Conservation (phyloP, 2,797 vertebrate genomes). For the Hemibagrus guttatus region DNA sequence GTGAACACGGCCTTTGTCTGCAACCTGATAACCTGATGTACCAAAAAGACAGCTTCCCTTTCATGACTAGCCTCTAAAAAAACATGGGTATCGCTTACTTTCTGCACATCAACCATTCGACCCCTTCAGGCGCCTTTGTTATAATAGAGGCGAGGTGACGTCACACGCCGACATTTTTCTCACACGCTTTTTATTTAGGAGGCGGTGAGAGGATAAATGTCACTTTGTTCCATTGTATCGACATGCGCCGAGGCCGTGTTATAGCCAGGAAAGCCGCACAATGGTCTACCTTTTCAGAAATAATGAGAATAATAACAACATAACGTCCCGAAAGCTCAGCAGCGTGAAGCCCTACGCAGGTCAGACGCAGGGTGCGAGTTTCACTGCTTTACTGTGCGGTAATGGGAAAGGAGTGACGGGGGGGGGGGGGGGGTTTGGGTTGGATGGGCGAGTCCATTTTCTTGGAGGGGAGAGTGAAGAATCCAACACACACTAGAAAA, state of each 20-base stretch:
- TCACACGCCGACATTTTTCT: slow-evolving; percentile 59
- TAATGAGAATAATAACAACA: background rate
- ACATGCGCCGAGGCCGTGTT: slow-evolving; percentile 46
- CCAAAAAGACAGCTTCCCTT: background rate
- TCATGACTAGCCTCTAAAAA: background rate
- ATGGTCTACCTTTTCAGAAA: background rate
- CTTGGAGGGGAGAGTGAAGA: background rate
- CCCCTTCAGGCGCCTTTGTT: background rate
- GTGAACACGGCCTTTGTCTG: background rate
- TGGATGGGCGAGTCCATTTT: slow-evolving; percentile 18
- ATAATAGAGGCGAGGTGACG: slow-evolving; percentile 51
- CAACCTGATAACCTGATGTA: background rate
- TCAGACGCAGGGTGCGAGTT: no score
- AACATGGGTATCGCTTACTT: background rate
- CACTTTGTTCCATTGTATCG: slow-evolving; percentile 66
- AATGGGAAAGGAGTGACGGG: background rate
- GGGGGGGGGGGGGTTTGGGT: no score
- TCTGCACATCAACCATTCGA: background rate
- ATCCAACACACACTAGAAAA: background rate
- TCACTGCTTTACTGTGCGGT: background rate
- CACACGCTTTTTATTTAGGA: slow-evolving; percentile 64
- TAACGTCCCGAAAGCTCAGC: background rate
- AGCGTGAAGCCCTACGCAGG: background rate
- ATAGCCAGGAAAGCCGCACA: background rate
- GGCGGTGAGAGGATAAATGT: slow-evolving; percentile 65